Evolutionary conservation across 1,140 invertebrate species (phyloP).

Genomic region (Ceratoteleas bidentatus): DNA sequence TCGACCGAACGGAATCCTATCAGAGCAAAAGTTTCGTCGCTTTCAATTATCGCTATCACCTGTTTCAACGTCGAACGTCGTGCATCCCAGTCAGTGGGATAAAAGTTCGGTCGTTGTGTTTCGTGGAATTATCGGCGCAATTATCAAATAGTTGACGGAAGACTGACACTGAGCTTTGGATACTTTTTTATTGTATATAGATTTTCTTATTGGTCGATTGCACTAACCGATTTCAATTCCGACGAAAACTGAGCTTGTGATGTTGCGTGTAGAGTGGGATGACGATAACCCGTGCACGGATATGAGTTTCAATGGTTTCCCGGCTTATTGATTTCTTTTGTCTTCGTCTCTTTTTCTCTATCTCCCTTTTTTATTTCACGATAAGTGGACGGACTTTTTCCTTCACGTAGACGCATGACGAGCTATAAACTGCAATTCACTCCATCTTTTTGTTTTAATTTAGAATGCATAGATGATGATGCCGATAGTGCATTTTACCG

Average conservation of each 20-base stretch:
- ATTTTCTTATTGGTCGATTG: slow-evolving; percentile 63
- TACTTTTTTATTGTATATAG: slow-evolving; percentile 27
- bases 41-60: slow-evolving; percentile 41
- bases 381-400: slow-evolving; percentile 19
- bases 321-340: slow-evolving; percentile 52
- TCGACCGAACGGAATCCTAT: slow-evolving; percentile 42
- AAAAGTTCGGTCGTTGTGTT: slow-evolving; percentile 32
- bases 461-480: neutral
- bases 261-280: slow-evolving; percentile 42
- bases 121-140: slow-evolving; percentile 43
- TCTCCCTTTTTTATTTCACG: slow-evolving; percentile 18
- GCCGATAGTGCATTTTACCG: neutral
- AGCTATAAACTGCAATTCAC: neutral
- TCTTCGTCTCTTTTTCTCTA: slow-evolving; percentile 29
- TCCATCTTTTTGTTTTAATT: neutral
- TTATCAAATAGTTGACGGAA: slow-evolving; percentile 35
- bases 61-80: slow-evolving; percentile 11
- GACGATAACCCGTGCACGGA: slow-evolving; percentile 60
- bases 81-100: slow-evolving; percentile 15
- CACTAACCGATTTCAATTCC: slow-evolving; percentile 66
- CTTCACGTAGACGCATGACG: slow-evolving; percentile 31
- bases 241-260: slow-evolving; percentile 29
- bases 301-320: slow-evolving; percentile 63
- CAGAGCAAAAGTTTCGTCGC: slow-evolving; percentile 36
- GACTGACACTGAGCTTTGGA: slow-evolving; percentile 29